Base-by-base conservation (phyloP, 1,140 invertebrate genomes). In the Kradibia gibbosae region DNA sequence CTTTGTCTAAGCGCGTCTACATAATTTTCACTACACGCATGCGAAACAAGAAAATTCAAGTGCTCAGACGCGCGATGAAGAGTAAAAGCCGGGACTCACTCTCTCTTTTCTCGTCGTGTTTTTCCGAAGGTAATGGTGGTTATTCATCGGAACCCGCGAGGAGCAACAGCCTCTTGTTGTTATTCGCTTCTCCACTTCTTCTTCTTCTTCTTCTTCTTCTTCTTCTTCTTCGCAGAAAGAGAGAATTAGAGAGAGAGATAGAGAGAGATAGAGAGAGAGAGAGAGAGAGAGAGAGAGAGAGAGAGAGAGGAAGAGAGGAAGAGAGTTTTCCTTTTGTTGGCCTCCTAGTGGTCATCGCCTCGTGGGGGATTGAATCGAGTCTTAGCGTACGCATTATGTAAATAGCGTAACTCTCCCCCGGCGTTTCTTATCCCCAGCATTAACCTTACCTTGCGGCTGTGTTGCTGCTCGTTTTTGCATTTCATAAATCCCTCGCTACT, bases 381-480 rank as follows among this genome's bases (percentile, higher is more conserved):
- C 8, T 50, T 11, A 39, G 50, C 13, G 34, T 70, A 62, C 71
- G 55, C 55, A 80, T 80, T 80, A 74, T 80, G 71, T 65, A 80
- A 80, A 80, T 65, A 74, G 57, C 78, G 53, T 28, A 78, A 62
- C 55, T 60, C 55, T 72, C 55, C 55, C 62, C 28, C 20, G 62
- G 7, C 28, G 22, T 10, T n/a, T 57, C 53, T 57, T 57, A 62
- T 62, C 28, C n/a, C 15, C n/a, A 13, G 1, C 3, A 62, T 34
- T 62, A 31, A 8, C 34, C 34, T 22, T 28, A 0, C 28, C 53
- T 57, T 31, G 10, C 15, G 60, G 7, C 7, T 62, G 17, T 31
- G 7, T 13, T 17, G 3, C 57, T n/a, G 57, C 5, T 2, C 20
- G 22, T n/a, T 10, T 60, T 13, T 31, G 25, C 57, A 22, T 31